Base-by-base conservation (phyloP, 2,797 vertebrate genomes). In the Oryzias sinensis region DNA sequence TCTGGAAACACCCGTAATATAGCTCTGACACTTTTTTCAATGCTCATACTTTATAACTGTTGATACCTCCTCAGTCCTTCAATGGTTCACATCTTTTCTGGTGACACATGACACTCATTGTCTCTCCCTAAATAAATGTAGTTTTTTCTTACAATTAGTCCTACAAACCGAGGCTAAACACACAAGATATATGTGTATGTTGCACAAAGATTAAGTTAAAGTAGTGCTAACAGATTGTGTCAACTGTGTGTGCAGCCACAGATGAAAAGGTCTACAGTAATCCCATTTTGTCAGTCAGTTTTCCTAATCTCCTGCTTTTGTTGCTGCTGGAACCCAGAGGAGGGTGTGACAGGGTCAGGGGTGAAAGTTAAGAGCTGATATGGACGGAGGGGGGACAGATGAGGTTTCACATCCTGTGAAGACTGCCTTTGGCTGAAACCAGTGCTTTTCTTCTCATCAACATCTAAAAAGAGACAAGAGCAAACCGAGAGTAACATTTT, bases 301-400 rank as follows among this genome's bases (percentile, higher is more conserved):
- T 88, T 85, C 83, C 82, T 88, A 90, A 87, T 87, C 85, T 88
- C 71, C 79, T 74, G 59, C 85, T 88, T 85, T 84, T 88, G 84
- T 88, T 87, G 80, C 81, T 82, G 72, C 82, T 83, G 83, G 72
- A 83, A 70, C 84, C 77, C 75, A 70, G 72, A 84, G 76, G 80
- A 84, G 87, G 86, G 83, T 86, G 88, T 85, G 84, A 86, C 82
- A 50, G 84, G 88, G 89, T 91, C 88, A 91, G 85, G 84, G 90
- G 88, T 90, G 86, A 91, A 90, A 90, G 84, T 85, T 88, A 87
- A 89, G 87, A 87, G 78, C 70, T 86, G 80, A 70, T 77, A 79
- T 84, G 78, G 84, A 87, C 68, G 66, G 60, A 76, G 72, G 72
- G 74, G 79, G 80, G 59, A 68, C 57, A 79, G 78, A 88, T 83